phyloP scores from a whole-genome alignment of 2,797 vertebrate species.

The Rhynchotus rufescens region DNA sequence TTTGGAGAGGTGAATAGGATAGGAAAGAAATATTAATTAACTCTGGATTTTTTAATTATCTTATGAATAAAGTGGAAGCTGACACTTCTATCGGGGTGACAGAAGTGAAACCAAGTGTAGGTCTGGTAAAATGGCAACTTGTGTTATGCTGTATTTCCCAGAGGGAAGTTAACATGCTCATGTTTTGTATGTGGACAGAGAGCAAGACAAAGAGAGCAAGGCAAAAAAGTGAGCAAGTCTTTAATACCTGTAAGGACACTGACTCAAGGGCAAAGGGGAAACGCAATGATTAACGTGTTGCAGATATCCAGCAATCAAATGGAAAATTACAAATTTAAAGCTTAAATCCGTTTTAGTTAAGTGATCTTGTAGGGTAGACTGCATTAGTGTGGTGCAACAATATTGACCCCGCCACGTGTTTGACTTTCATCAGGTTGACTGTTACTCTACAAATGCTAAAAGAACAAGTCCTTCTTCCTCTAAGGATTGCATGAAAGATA shows the following conservation, averaged over 20 bases:
- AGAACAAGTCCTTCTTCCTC: not conserved
- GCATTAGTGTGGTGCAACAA: not conserved
- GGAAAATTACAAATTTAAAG: not conserved
- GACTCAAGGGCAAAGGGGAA: not conserved
- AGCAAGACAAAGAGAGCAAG: not conserved
- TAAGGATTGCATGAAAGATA: not conserved
- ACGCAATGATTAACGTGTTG: not conserved
- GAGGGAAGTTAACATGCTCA: not conserved
- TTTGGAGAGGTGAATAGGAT: not conserved
- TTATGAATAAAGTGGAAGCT: not conserved
- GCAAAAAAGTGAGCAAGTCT: not conserved
- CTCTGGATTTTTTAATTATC: not conserved
- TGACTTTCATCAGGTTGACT: not conserved
- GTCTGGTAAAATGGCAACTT: not conserved
- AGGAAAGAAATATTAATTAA: constrained; percentile 7
- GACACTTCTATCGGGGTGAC: constrained; percentile 1
- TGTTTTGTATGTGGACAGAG: not conserved
- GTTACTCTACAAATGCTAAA: not conserved
- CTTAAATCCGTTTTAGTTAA: not conserved
- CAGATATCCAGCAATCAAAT: not conserved
- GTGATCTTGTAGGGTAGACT: not conserved
- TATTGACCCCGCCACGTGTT: not conserved
- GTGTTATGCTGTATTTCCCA: not conserved
- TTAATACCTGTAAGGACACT: not conserved
- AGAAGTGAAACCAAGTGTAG: not conserved